Evolutionary conservation across 2,888 invertebrate genomes (phyloP), one percentile per base, ranked within the genome.

Genomic region (Nephrotoma guestfalica): DNA sequence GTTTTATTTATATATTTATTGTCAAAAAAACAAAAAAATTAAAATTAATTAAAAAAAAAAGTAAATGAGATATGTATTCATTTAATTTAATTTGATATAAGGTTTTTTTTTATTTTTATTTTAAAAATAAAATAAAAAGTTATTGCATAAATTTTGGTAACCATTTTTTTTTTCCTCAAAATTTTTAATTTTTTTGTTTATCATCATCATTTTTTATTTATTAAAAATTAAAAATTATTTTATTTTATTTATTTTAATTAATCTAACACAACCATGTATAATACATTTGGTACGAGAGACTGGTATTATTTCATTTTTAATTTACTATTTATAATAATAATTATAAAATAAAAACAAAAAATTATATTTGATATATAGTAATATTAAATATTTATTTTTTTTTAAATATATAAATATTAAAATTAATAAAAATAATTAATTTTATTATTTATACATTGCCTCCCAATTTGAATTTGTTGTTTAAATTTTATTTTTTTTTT

Each of bases 261-360:
- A 85, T 85, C 85, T 85, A 85, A 85, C 85, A 85, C 85, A 85
- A 85, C 85, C 85, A 85, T 85, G 85, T 85, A 85, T 85, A 85
- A 85, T 85, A 85, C 85, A 85, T 85, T 85, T 85, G 85, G 85
- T 85, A 85, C 85, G 85, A 85, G 85, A 85, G 85, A 85, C 42
- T 85, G 42, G 42, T 43, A 43, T 43, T 85, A 43, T 43, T 85
- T 85, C 43, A 43, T 43, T 85, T 71, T 41, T 83, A 41, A 15
- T 85, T 84, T 84, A 41, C n/a, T 41, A 15, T 47, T 47, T 30
- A 71, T 9, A 43, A 43, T 43, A 43, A 71, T 71, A 71, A 71
- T 13, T 13, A 15, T 13, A 71, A 18, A 71, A 71, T n/a, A 71
- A 42, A 84, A 84, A 84, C 41, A 84, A 84, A 15, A 41, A 41